Evolutionary conservation across 2,888 invertebrate species (phyloP).

Genomic region (Nomada flava): DNA sequence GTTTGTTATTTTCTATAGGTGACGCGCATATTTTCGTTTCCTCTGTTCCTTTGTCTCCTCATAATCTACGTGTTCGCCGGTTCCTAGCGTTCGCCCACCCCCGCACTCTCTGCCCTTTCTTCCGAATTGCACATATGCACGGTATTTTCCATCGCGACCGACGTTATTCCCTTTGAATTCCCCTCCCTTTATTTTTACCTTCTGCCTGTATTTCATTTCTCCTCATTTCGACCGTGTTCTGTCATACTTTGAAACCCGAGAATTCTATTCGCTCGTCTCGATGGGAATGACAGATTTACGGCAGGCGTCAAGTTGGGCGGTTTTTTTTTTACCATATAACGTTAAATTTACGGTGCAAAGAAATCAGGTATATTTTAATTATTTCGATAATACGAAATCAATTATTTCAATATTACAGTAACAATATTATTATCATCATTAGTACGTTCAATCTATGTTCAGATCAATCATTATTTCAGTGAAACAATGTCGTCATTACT

Average conservation of each 20-base stretch:
- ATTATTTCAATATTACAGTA: no score
- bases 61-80: constrained; percentile 38
- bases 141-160: background rate
- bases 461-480: no score
- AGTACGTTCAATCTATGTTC: no score
- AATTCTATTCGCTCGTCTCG: background rate
- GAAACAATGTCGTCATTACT: no score
- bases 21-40: constrained; percentile 40
- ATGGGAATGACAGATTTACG: no score
- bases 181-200: constrained; percentile 11
- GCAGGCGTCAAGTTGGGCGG: no score
- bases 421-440: no score
- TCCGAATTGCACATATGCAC: background rate
- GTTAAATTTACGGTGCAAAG: no score
- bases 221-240: no score
- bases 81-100: background rate
- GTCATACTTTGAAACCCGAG: constrained; percentile 4
- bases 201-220: constrained; percentile 19
- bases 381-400: no score
- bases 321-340: no score
- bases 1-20: constrained; percentile 37
- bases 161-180: constrained; percentile 25
- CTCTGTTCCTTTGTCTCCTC: constrained; percentile 35
- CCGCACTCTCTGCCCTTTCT: background rate
- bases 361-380: no score